These are phyloP conservation scores for Kryptolebias ocellatus DNA, from an alignment of 2,797 vertebrate genomes.

Conservation along the genomic window DNA sequence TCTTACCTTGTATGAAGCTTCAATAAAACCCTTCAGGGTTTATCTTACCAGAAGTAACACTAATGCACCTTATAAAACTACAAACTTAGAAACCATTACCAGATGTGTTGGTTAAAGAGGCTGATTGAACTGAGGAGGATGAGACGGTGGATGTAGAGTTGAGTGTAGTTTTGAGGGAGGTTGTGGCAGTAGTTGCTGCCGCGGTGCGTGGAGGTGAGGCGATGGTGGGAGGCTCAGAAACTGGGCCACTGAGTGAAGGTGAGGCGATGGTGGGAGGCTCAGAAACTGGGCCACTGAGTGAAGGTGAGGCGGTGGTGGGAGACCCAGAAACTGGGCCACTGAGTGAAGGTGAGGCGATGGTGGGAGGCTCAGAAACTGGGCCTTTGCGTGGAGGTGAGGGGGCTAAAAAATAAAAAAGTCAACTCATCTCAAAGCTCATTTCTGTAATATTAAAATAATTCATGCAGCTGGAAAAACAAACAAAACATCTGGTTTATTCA, in stretches of 20 bases:
- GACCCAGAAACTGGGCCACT: background rate
- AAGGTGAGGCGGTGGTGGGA: background rate
- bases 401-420: slow-evolving; percentile 13
- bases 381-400: background rate
- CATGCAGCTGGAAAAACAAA: background rate
- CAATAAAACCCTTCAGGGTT: background rate
- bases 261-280: background rate
- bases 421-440: background rate
- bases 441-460: background rate
- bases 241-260: background rate
- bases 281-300: background rate
- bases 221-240: fast-evolving
- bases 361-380: background rate
- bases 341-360: background rate
- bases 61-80: background rate
- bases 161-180: slow-evolving; percentile 15
- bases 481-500: background rate
- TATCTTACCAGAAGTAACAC: background rate
- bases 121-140: fast-evolving
- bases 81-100: slow-evolving; percentile 42
- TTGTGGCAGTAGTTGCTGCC: background rate
- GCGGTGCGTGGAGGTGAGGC: slow-evolving; percentile 13
- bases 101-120: background rate
- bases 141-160: background rate
- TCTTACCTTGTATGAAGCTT: slow-evolving; percentile 9